Base-by-base conservation (phyloP, 2,113 vertebrate species). In the Murina feae region DNA sequence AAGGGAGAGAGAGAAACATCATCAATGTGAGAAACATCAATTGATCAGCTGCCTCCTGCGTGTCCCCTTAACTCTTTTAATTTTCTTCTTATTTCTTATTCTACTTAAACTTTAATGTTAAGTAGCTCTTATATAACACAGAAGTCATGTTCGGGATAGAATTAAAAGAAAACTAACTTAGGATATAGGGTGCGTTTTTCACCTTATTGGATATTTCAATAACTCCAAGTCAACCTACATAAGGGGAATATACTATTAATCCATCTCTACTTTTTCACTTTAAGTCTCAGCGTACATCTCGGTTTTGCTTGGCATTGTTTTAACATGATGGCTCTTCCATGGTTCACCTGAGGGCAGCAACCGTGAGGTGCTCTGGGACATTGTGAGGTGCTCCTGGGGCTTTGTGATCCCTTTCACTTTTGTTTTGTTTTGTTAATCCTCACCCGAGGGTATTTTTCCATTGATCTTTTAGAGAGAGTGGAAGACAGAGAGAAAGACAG, bases 71-170 rank as follows among this genome's bases (percentile, higher is more conserved):
- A 95, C 96, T 97, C 95, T 97, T 96, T 69, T 71, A 14, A 49
- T 93, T 90, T n/a, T 93, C 53, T 95, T 44, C 28, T 93, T 91
- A 68, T 91, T 95, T 44, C 28, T 93, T 91, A 68, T 91, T 84
- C 78, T 95, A 88, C 86, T 91, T 88, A 92, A 97, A 91, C 23
- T 97, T 97, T 95, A 76, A 94, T 98, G 97, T 98, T 92, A 95
- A 74, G 58, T 96, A 69, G 94, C 94, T 93, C 89, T 66, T 96
- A 53, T 80, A 79, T 93, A 89, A 21, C 12, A 93, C 84, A 83
- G 63, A 90, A 93, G 74, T 85, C 89, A 92, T 37, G 42, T 95
- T 96, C 86, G 35, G 6, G n/a, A 79, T 32, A 66, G 86, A 97
- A 93, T 80, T 75, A 49, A 71, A 87, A 94, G 89, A 58, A 96